Conservation (phyloP, 2,113 vertebrate species). For the Mohoua ochrocephala region DNA sequence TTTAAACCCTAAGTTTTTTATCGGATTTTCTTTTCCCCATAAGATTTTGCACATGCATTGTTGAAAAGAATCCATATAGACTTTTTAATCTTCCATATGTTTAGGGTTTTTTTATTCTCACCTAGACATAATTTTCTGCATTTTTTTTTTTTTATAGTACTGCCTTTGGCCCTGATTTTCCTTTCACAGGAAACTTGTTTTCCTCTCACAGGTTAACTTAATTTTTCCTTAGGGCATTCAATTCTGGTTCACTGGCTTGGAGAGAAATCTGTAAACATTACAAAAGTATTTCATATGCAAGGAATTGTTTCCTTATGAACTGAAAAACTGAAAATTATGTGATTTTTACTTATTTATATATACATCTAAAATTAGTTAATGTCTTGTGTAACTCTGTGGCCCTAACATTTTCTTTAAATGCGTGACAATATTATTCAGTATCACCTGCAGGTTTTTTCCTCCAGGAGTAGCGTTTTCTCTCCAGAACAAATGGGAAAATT, state of each 20-base stretch:
- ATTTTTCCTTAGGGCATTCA: neutral
- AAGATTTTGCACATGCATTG: neutral
- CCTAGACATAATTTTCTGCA: neutral
- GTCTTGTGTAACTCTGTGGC: neutral
- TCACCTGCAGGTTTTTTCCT: neutral
- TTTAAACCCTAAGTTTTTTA: neutral
- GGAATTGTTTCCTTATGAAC: neutral
- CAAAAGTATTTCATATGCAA: neutral
- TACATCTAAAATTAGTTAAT: neutral
- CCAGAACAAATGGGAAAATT: slow-evolving; percentile 10
- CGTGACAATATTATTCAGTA: neutral
- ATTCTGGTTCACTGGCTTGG: neutral
- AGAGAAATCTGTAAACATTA: neutral
- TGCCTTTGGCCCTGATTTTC: neutral
- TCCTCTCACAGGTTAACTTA: neutral
- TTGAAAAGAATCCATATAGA: neutral
- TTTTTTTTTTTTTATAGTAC: neutral
- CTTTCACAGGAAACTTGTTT: neutral
- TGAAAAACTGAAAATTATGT: neutral
- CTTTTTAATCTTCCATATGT: neutral
- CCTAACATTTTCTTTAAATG: neutral
- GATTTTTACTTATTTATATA: neutral
- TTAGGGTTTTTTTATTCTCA: neutral
- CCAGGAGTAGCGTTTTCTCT: neutral
- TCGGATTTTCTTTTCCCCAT: neutral